Base-by-base conservation (phyloP, 2,113 vertebrate species). In the Diadophis punctatus region DNA sequence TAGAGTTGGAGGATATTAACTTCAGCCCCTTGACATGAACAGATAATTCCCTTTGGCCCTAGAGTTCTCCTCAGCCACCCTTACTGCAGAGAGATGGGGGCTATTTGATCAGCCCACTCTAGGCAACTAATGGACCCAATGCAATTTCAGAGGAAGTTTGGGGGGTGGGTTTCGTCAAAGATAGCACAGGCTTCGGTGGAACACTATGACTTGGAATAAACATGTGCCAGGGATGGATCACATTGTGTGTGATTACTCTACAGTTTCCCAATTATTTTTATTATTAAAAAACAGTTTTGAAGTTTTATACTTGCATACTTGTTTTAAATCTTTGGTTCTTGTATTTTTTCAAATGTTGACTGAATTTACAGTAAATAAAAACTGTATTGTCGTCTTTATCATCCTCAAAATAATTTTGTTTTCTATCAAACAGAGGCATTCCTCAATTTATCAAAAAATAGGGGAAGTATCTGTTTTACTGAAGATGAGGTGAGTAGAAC, bases 401-500 rank as follows among this genome's bases (percentile, higher is more conserved):
- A 25, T 87, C 3, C 34, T 93, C 49, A 11, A 49, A 14, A 6
- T 89, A 5, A 0, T 43, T 90, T 89, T 92, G 51, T 94, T 89
- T 89, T 96, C 8, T 91, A 86, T 93, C 95, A 2, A 39, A 30
- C 91, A 98, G 98, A 93, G 92, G 93, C 95, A 22, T 98, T 98
- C 96, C 93, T 53, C 88, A 97, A 97, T 86, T 94, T 98, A 87
- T 95, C 97, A 87, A 92, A 34, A 34, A 96, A 96, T 0, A 8
- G 95, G 60, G 92, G 46, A 93, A 95, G 96, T 89, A 48, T 97
- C 88, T 94, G 84, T 96, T 92, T 96, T 39, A 90, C 68, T 93
- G 93, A 97, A 93, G 46, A 55, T 34, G 95, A 98, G 97, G 98
- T 98, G 92, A 98, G 97, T 8, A 46, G 39, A 12, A 2, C 1